Percentiles rank a stretch among this genome's conserved stretches.
Evolutionary conservation across 2,113 vertebrate genomes (phyloP).

Genomic region (Gopherus evgoodei): DNA sequence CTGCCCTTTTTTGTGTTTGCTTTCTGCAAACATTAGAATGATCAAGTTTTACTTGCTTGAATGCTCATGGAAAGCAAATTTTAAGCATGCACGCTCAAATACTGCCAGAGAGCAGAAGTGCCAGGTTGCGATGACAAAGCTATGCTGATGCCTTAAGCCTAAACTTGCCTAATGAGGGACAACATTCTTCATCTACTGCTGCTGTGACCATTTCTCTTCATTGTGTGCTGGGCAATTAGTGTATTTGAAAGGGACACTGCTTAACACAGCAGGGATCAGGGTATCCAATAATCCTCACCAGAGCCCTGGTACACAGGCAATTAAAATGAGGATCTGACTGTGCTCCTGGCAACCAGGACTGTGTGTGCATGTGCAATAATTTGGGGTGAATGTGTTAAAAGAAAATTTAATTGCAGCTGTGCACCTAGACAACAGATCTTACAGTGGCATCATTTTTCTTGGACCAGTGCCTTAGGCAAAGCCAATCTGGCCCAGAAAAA

Average conservation of each 20-base stretch:
- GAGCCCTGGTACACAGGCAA: not conserved
- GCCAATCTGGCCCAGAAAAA: not conserved
- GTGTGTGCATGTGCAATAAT: not conserved
- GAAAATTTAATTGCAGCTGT: constrained; percentile 32
- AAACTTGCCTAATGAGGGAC: constrained; percentile 65
- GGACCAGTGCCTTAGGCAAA: not conserved
- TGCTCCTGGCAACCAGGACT: not conserved
- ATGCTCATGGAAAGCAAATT: not conserved
- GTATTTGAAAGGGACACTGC: constrained; percentile 33
- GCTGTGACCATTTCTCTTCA: constrained; percentile 66
- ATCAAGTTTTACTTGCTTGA: not conserved
- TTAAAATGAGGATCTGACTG: constrained; percentile 31
- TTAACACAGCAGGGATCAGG: not conserved
- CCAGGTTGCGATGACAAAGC: constrained; percentile 54
- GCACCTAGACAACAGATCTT: not conserved
- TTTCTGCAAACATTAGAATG: not conserved
- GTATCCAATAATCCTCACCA: constrained; percentile 23
- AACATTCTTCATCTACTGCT: constrained; percentile 61
- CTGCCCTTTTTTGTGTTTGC: not conserved
- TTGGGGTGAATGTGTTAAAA: constrained; percentile 39
- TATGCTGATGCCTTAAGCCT: constrained; percentile 43
- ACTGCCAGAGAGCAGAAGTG: constrained; percentile 28
- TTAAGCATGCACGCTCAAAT: not conserved
- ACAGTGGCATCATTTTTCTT: not conserved
- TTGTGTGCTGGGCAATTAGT: constrained; percentile 41